These are phyloP conservation scores for Noctua pronuba DNA, from an alignment of 2,888 invertebrate species.

Conservation along the genomic window DNA sequence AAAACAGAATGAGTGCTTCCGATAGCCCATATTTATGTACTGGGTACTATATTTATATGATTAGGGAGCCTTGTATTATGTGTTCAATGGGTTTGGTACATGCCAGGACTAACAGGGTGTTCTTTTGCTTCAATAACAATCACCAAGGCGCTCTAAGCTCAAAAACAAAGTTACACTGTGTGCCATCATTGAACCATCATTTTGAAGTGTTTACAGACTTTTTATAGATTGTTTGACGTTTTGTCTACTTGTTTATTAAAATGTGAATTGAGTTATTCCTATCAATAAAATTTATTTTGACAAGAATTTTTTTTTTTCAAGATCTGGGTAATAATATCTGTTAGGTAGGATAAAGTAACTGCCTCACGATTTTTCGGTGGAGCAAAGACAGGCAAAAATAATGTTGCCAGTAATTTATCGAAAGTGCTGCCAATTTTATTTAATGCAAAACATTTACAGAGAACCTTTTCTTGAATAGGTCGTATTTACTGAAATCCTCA, in stretches of 20 bases:
- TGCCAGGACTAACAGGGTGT: constrained; percentile 95
- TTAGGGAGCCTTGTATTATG: constrained; percentile 97
- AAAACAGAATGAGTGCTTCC: constrained; percentile 59
- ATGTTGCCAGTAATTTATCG: constrained; percentile 1
- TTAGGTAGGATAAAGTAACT: no score
- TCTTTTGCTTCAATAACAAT: constrained; percentile 91
- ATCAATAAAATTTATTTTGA: constrained; percentile 46
- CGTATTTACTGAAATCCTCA: no score
- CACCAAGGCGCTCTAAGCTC: constrained; percentile 93
- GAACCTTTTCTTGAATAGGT: not conserved
- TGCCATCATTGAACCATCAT: constrained; percentile 96
- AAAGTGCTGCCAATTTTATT: not conserved
- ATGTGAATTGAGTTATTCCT: constrained; percentile 65
- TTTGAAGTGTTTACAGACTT: constrained; percentile 95
- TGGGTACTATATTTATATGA: constrained; percentile 95
- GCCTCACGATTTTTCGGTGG: not conserved
- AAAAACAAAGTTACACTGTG: constrained; percentile 93
- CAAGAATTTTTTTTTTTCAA: not conserved
- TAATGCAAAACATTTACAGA: not conserved
- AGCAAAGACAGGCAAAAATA: not conserved
- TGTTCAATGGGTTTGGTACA: constrained; percentile 99
- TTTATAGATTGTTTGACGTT: constrained; percentile 72
- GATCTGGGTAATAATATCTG: not conserved
- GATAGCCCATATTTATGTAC: constrained; percentile 95
- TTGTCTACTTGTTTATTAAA: constrained; percentile 29